Percentiles rank a stretch among this genome's conserved stretches.
These are phyloP conservation scores for Cataglyphis hispanica DNA, from an alignment of 1,140 invertebrate genomes.

Conservation along the genomic window DNA sequence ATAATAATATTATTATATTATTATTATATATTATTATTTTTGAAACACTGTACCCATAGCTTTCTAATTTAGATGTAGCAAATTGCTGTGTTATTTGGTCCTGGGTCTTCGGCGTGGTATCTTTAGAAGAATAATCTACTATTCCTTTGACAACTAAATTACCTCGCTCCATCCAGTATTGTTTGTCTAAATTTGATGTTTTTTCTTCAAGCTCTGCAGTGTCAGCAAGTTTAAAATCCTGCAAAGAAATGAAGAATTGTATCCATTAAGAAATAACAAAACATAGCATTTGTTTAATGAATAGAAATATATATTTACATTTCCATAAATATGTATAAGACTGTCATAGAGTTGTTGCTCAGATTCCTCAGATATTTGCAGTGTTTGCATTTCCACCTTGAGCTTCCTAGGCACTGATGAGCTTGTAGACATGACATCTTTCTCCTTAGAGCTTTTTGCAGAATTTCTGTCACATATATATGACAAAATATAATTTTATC, in stretches of 20 bases:
- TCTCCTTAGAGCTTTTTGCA: conserved; percentile 24
- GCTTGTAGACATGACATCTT: conserved; percentile 2
- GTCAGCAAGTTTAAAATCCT: no score
- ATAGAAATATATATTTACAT: conserved; percentile 80
- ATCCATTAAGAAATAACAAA: no score
- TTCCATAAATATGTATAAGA: conserved; percentile 90
- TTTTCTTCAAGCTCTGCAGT: conserved; percentile 88
- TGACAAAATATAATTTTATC: no score
- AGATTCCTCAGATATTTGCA: conserved; percentile 89
- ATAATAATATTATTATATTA: conserved; percentile 25
- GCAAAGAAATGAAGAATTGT: no score
- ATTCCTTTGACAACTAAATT: conserved; percentile 91
- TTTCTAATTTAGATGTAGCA: conserved; percentile 90
- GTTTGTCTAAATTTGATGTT: conserved; percentile 88
- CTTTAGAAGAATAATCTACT: conserved; percentile 88
- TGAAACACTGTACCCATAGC: conserved; percentile 84
- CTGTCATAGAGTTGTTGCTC: conserved; percentile 91
- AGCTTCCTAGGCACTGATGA: conserved; percentile 73
- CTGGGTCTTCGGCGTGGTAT: conserved; percentile 85
- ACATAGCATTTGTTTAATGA: neutral
- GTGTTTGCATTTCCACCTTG: conserved; percentile 91
- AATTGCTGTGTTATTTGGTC: conserved; percentile 89
- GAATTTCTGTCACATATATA: conserved; percentile 33
- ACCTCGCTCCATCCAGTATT: conserved; percentile 91
- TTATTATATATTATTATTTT: conserved; percentile 3